Evolutionary conservation across 1,140 invertebrate genomes (phyloP), one percentile per base, ranked within the genome.

Genomic region (Coelopa frigida): DNA sequence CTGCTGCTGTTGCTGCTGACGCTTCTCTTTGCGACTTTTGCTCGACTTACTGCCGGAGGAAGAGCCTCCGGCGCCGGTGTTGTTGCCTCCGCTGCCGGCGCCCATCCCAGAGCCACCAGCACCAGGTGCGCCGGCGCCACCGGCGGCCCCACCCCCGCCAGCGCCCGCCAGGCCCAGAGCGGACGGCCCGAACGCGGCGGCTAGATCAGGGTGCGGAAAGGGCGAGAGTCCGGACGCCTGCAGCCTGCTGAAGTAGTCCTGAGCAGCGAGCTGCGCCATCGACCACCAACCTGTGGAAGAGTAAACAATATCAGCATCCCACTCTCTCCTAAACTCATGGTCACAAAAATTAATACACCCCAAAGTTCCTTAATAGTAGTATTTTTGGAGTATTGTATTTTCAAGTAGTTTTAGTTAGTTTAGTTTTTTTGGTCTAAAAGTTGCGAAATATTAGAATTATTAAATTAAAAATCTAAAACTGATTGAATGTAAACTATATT

Each of bases 231-330:
- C 83, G 17, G 83, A 81, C 2, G 84, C 84, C 68, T 89, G 85
- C 42, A 89, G 69, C 46, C 85, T 75, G 18, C 83, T 83, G 26
- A 89, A 75, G 70, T 89, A 90, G 59, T 89, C 87, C 62, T 89
- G 87, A 4, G 86, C 85, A 12, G 86, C 86, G 46, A 90, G 68
- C 57, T 89, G 86, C 18, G 87, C 85, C 85, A 90, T 88, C 18
- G 83, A 84, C 85, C 85, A 89, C 87, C 87, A 90, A 70, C 82
- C 85, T 78, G 72, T 45, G 67, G 69, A 38, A 27, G 44, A 14
- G 32, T 17, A 17, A 27, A n/a, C n/a, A n/a, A n/a, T n/a, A n/a
- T n/a, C n/a, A n/a, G n/a, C n/a, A n/a, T n/a, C n/a, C n/a, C n/a
- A n/a, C n/a, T n/a, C n/a, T n/a, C n/a, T n/a, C n/a, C n/a, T n/a